Conservation (phyloP, 2,113 vertebrate species). For the Geothlypis trichas region DNA sequence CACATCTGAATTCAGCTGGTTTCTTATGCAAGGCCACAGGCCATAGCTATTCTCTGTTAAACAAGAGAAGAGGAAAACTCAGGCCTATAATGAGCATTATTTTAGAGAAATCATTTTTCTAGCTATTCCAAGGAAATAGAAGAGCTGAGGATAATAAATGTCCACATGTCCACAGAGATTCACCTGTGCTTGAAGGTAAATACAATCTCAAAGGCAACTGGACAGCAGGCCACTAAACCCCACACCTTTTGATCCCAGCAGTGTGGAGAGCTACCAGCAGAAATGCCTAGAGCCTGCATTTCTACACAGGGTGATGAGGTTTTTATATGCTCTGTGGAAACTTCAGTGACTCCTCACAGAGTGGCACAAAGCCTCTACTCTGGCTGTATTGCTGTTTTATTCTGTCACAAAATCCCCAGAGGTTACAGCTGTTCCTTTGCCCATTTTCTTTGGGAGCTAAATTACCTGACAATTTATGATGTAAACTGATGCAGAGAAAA, state of each 20-base stretch:
- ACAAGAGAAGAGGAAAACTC: background rate
- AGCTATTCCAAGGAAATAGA: background rate
- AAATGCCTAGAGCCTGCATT: background rate
- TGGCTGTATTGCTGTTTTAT: background rate
- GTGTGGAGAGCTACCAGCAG: background rate
- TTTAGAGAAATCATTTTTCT: background rate
- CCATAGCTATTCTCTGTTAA: background rate
- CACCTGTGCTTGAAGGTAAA: background rate
- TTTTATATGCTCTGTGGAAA: background rate
- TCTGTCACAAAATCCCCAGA: background rate
- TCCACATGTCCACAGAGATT: background rate
- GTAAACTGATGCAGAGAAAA: background rate
- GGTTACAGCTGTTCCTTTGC: background rate
- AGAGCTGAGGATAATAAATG: background rate
- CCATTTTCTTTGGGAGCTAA: background rate
- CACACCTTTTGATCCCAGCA: background rate
- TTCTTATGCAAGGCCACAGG: background rate
- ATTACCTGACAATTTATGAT: background rate
- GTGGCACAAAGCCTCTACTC: background rate
- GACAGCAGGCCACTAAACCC: background rate
- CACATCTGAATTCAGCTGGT: background rate
- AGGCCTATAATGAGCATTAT: background rate
- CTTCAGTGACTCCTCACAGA: background rate
- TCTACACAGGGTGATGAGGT: background rate
- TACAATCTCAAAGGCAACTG: background rate